These are phyloP conservation scores for Siniperca undulata DNA, from an alignment of 2,797 vertebrate species.

Conservation along the genomic window DNA sequence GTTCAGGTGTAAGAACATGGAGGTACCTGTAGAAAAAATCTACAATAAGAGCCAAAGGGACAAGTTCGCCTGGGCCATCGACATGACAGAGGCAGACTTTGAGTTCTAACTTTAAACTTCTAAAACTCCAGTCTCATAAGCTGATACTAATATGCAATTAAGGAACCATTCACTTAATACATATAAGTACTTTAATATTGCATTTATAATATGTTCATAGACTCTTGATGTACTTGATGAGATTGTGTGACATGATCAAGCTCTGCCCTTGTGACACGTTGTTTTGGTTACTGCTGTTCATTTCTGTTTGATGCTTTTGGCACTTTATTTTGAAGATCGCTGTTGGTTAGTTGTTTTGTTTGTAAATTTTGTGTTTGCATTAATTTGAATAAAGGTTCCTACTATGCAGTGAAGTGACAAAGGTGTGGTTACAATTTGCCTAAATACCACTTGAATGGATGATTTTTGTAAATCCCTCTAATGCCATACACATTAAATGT, in stretches of 20 bases:
- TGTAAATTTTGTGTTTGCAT: slow-evolving; percentile 48
- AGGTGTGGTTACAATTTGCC: not conserved
- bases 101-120: slow-evolving; percentile 73
- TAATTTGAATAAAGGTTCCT: slow-evolving; percentile 75
- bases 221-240: slow-evolving; percentile 2
- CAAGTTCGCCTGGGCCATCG: slow-evolving; percentile 90
- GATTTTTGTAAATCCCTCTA: not conserved
- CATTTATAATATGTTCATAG: slow-evolving; percentile 30
- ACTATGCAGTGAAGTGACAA: slow-evolving; percentile 35
- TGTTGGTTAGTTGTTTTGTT: slow-evolving; percentile 34
- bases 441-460: not conserved
- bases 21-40: slow-evolving; percentile 86
- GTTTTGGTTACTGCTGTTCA: slow-evolving; percentile 36
- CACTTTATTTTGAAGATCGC: slow-evolving; percentile 34
- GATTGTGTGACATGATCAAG: not conserved
- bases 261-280: not conserved
- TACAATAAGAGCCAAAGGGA: slow-evolving; percentile 88
- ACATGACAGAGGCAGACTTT: slow-evolving; percentile 88
- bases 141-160: not conserved
- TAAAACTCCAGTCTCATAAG: not conserved
- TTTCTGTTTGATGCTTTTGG: slow-evolving; percentile 45
- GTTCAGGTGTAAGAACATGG: slow-evolving; percentile 87
- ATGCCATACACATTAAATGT: not conserved
- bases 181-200: slow-evolving; percentile 36
- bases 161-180: slow-evolving; percentile 36